A percentile compares a stretch with the other conserved stretches of the same genome.
Evolutionary conservation across 2,113 vertebrate genomes (phyloP).

Genomic region (Cottus gobio): DNA sequence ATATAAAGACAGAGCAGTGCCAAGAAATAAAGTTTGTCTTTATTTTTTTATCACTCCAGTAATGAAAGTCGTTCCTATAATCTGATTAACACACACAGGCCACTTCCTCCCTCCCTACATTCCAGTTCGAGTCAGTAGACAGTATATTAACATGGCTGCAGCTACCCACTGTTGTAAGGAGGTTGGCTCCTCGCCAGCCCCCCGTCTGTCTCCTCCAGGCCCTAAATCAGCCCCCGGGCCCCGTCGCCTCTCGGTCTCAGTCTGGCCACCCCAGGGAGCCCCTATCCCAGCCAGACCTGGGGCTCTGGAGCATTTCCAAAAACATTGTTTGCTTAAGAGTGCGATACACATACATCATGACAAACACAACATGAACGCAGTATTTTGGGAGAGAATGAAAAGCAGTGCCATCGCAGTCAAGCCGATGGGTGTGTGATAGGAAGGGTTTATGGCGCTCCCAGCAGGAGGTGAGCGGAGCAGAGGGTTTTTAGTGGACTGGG

Average conservation of each 20-base stretch:
- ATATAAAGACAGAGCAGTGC: not conserved
- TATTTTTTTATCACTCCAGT: slow-evolving; percentile 9
- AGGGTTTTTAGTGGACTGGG: slow-evolving; percentile 11
- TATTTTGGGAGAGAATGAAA: not conserved
- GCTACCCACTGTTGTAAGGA: slow-evolving; percentile 58
- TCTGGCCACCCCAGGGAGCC: slow-evolving; percentile 55
- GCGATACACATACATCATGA: not conserved
- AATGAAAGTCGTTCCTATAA: slow-evolving; percentile 22
- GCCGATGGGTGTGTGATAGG: not conserved
- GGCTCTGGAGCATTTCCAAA: slow-evolving; percentile 27
- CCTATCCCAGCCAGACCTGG: slow-evolving; percentile 44
- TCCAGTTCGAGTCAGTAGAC: slow-evolving; percentile 61
- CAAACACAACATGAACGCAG: not conserved
- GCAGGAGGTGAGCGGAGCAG: slow-evolving; percentile 43
- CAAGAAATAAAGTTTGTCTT: slow-evolving; percentile 1
- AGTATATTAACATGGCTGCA: slow-evolving; percentile 65
- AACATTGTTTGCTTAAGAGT: slow-evolving; percentile 37
- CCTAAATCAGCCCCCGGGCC: slow-evolving; percentile 68
- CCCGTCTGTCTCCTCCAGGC: slow-evolving; percentile 64
- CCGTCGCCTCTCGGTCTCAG: slow-evolving; percentile 67
- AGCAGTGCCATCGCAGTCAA: not conserved
- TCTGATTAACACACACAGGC: slow-evolving; percentile 41
- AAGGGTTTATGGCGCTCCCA: slow-evolving; percentile 48
- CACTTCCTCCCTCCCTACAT: slow-evolving; percentile 54
- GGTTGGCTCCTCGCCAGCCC: slow-evolving; percentile 69